Percentiles rank a stretch among this genome's conserved stretches.
These are phyloP conservation scores for Agrilus mali DNA, from an alignment of 2,888 invertebrate species.

Conservation along the genomic window DNA sequence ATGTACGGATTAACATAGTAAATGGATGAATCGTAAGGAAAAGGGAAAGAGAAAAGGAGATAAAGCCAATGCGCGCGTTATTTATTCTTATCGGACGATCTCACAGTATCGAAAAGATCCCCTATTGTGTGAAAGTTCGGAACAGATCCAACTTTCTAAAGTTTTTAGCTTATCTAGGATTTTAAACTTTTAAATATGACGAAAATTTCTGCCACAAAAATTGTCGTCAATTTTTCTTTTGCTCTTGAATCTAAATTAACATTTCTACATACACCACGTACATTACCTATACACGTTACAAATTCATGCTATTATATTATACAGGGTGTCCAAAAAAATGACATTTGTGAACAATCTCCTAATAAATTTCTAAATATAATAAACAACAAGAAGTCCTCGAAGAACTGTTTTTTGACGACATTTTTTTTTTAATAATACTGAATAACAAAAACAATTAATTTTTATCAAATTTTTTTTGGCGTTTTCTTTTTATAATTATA, in stretches of 20 bases:
- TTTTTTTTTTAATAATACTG: too few species aligned
- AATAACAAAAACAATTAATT: too few species aligned
- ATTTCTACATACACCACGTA: too few species aligned
- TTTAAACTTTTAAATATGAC: conserved; percentile 12
- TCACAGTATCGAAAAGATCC: conserved; percentile 27
- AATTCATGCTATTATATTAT: too few species aligned
- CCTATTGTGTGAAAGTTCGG: conserved; percentile 24
- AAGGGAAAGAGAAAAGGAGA: conserved; percentile 26
- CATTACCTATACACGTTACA: too few species aligned
- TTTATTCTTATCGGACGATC: conserved; percentile 32
- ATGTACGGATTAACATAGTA: conserved; percentile 27
- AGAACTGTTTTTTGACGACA: too few species aligned
- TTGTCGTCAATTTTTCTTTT: neutral
- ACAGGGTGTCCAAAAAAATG: too few species aligned
- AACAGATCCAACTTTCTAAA: conserved; percentile 21
- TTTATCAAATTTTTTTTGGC: too few species aligned
- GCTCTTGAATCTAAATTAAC: neutral
- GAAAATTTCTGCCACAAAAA: neutral
- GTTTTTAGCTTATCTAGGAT: conserved; percentile 20
- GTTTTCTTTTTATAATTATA: too few species aligned
- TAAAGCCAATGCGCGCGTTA: conserved; percentile 29
- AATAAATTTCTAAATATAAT: too few species aligned
- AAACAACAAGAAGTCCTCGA: too few species aligned
- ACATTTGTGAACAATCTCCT: too few species aligned
- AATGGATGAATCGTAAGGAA: conserved; percentile 30